Base-by-base conservation (phyloP, 2,888 invertebrate species). In the Zele albiditarsus region DNA sequence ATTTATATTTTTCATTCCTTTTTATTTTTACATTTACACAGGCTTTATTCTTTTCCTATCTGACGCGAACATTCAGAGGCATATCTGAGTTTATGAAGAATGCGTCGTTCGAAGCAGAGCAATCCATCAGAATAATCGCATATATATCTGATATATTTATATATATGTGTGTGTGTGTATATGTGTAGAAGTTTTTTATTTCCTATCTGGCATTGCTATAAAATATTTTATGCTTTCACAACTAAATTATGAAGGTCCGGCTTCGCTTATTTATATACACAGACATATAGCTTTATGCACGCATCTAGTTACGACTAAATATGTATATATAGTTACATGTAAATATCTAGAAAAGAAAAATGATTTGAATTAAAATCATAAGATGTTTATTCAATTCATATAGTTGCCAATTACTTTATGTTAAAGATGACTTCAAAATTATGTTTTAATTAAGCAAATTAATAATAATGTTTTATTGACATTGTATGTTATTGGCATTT, bases 221-320 rank as follows among this genome's bases (percentile, higher is more conserved):
- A 80, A 80, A 81, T 81, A 80, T 80, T 80, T 80, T 79, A 80
- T 77, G 79, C 79, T 80, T 77, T 79, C 78, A 79, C 79, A 80
- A 80, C 78, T 81, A 80, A 81, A 80, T 81, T 81, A 81, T 80
- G 76, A 79, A 80, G 78, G 77, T 77, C 78, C 78, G 75, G 74
- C 76, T 74, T 68, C 67, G 58, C 53, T 53, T 65, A 63, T 33
- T 31, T 12, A 27, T 63, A 10, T 23, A 63, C n/a, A n/a, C n/a
- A 10, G 16, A 62, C 31, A 8, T 62, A 31, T 62, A 31, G 62
- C 8, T 62, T 27, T 16, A 62, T 62, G 62, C 10, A 62, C 14
- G 58, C 58, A 60, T 60, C 62, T 62, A 5, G 14, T 25, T 62
- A 62, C 33, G 27, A 23, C 27, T 58, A 10, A 14, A 14, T 25